Base-by-base conservation (phyloP, 1,140 invertebrate genomes). In the Chrysomallon squamiferum region DNA sequence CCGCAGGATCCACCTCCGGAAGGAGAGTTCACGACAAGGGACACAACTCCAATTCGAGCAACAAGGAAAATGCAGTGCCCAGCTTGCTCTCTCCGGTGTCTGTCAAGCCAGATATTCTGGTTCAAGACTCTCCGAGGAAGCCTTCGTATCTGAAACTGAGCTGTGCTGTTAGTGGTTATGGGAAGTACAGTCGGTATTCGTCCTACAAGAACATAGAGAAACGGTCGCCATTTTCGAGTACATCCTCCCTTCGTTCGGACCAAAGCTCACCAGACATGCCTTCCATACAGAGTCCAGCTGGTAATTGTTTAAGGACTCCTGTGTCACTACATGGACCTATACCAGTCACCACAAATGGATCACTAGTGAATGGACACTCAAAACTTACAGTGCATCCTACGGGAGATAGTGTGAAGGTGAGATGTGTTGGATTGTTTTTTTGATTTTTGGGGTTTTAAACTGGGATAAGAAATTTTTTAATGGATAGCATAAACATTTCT, bases 161-260 rank as follows among this genome's bases (percentile, higher is more conserved):
- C 67, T 77, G 77, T 72, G 72, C 75, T 11, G 77, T 79, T 11
- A 79, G 77, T 72, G 77, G 77, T 15, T 79, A 79, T 66, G 73
- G 77, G 20, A 71, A 69, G 57, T 79, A 79, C 62, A 73, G 71
- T 47, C 63, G 68, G 25, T 79, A 79, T 47, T 72, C 65, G 43
- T 74, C 74, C 2, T 75, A 75, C 60, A 77, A 77, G 66, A 67
- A 65, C 63, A 73, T 74, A 58, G 69, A 73, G 43, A 74, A 67
- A 63, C 62, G 73, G 5, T 79, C 77, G 6, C 77, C 77, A 2
- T 77, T 62, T 61, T 77, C 77, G 35, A 79, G 77, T 65, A 69
- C 66, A n/a, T 74, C 68, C 6, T 77, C 75, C 20, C 61, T 77
- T 49, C 66, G 65, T 27, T 76, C 76, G 33, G 69, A 76, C 43